phyloP scores from a whole-genome alignment of 2,888 invertebrate species.

The Meiosimyza decipiens region DNA sequence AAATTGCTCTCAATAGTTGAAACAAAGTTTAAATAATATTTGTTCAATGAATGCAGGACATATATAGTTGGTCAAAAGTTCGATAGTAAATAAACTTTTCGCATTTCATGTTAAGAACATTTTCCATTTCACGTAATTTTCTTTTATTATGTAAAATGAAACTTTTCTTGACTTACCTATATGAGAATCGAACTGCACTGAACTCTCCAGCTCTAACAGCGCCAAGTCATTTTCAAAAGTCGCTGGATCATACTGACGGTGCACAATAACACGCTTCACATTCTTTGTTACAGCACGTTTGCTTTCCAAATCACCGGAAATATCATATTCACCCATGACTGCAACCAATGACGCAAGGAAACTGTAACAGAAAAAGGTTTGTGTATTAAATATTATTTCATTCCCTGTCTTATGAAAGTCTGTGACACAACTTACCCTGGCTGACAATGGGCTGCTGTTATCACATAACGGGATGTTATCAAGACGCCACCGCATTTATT shows the following conservation, averaged over 20 bases:
- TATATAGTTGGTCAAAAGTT: too few relatives aligned
- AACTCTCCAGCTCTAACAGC: slow-evolving; percentile 83
- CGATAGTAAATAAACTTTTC: too few relatives aligned
- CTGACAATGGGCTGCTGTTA: slow-evolving; percentile 95
- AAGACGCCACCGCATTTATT: slow-evolving; percentile 95
- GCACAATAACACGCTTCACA: slow-evolving; percentile 87
- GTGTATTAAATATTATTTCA: neutral
- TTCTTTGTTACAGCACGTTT: slow-evolving; percentile 83
- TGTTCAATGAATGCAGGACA: too few relatives aligned
- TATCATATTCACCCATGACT: slow-evolving; percentile 91
- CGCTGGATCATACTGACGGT: slow-evolving; percentile 87
- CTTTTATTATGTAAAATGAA: too few relatives aligned
- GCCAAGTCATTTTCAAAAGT: slow-evolving; percentile 95
- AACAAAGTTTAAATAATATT: too few relatives aligned
- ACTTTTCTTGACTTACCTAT: slow-evolving; percentile 71
- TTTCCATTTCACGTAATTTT: too few relatives aligned
- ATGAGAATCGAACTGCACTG: slow-evolving; percentile 85
- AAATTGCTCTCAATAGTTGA: too few relatives aligned
- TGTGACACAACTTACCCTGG: slow-evolving; percentile 76
- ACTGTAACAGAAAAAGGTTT: slow-evolving; percentile 57
- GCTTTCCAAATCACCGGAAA: slow-evolving; percentile 85
- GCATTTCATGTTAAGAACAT: too few relatives aligned
- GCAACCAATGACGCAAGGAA: slow-evolving; percentile 91
- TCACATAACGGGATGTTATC: slow-evolving; percentile 86
- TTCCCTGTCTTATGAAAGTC: too few relatives aligned